Evolutionary conservation across 2,797 vertebrate genomes (phyloP).

Genomic region (Rhincodon typus): DNA sequence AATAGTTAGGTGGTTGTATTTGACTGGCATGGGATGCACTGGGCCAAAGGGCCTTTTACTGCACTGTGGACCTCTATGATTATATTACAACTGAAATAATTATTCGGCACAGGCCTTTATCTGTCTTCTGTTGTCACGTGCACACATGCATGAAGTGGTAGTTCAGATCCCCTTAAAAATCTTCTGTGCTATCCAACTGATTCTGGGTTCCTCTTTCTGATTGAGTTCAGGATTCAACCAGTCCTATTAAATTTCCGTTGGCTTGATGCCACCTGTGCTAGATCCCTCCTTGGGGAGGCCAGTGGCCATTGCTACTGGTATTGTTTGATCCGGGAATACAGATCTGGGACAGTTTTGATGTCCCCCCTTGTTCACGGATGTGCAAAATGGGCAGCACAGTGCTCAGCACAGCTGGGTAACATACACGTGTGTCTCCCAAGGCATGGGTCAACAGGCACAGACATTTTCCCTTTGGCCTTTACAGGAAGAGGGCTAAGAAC

Average conservation of each 20-base stretch:
- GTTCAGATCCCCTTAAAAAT: not conserved
- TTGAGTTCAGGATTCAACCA: not conserved
- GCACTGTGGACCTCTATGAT: too few species aligned
- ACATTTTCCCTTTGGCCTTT: not conserved
- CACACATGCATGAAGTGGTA: not conserved
- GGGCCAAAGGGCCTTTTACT: too few species aligned
- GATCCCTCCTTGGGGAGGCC: not conserved
- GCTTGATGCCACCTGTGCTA: not conserved
- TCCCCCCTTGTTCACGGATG: not conserved
- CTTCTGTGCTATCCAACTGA: not conserved
- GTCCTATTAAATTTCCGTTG: not conserved
- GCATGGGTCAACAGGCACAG: too few species aligned
- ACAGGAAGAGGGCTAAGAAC: not conserved
- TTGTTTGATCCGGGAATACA: not conserved
- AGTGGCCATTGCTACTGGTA: not conserved
- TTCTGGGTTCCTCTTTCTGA: not conserved
- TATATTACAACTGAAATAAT: not conserved
- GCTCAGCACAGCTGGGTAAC: not conserved
- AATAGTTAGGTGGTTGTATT: too few species aligned
- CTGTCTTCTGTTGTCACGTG: not conserved
- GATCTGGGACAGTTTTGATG: not conserved
- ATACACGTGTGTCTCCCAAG: not conserved
- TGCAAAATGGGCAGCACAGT: not conserved
- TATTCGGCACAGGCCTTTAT: not conserved
- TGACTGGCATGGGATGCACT: too few species aligned